These are phyloP conservation scores for Stenoptilia bipunctidactyla DNA, from an alignment of 2,888 invertebrate species.

Conservation along the genomic window DNA sequence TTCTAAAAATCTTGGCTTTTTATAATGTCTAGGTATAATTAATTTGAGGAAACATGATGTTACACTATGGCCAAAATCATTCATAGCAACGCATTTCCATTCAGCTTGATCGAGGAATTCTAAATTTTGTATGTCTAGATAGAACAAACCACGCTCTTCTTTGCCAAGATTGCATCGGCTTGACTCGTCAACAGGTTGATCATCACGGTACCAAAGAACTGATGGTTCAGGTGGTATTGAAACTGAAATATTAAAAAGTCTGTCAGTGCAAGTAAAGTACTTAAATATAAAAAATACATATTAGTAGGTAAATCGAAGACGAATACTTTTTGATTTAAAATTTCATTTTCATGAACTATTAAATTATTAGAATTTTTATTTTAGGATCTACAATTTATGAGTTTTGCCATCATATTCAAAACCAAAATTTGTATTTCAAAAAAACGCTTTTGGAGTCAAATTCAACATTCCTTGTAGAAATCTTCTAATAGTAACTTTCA, in stretches of 20 bases:
- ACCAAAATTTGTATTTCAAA: too few species aligned
- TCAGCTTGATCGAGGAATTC: constrained; percentile 91
- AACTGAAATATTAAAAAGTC: too few species aligned
- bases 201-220: constrained; percentile 90
- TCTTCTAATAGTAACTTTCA: too few species aligned
- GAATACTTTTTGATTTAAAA: neutral
- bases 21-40: constrained; percentile 88
- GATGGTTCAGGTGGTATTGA: constrained; percentile 85
- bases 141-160: constrained; percentile 79
- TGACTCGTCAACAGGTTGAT: constrained; percentile 78
- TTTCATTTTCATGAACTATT: neutral
- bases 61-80: constrained; percentile 90
- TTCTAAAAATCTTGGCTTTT: constrained; percentile 89
- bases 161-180: constrained; percentile 76
- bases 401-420: neutral
- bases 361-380: neutral
- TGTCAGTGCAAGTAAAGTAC: too few species aligned
- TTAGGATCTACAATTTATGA: neutral
- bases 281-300: too few species aligned
- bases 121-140: constrained; percentile 78
- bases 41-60: constrained; percentile 89
- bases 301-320: too few species aligned
- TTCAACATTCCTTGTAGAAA: too few species aligned
- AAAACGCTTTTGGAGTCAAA: too few species aligned
- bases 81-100: constrained; percentile 92